Base-by-base conservation (phyloP, 2,888 invertebrate genomes). In the Latrodectus elegans region DNA sequence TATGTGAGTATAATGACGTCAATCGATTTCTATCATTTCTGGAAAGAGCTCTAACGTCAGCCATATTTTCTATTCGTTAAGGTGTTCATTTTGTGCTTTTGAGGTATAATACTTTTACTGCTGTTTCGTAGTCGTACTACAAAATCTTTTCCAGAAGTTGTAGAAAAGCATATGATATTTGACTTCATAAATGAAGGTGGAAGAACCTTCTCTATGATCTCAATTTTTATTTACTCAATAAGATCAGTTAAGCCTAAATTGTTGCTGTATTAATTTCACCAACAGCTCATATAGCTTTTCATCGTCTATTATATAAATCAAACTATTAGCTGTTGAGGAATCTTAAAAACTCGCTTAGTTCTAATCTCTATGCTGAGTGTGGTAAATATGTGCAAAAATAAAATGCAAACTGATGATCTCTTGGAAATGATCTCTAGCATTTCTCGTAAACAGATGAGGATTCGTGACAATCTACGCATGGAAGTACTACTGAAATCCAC, bases 361-460 rank as follows among this genome's bases (percentile, higher is more conserved):
- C n/a, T 11, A 72, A 68, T n/a, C 22, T 70, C 49, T 17, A 85
- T 85, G 84, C 65, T n/a, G 55, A 65, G 68, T n/a, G 49, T 38
- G n/a, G n/a, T 55, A 8, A 17, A 52, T 8, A 88, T 86, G 86
- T 86, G 86, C 73, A 81, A 77, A 72, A 81, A 38, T 11, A 81
- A 60, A 15, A 67, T 81, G 80, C 75, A 80, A 52, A 81, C 81
- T 8, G 88, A 88, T 14, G 78, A 88, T 38, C 67, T 88, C 9
- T 52, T 88, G 14, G 85, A 88, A 4, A 88, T 88, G 88, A 81
- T 88, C 15, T 78, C 81, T 11, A 84, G 85, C 65, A 74, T 82
- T 38, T 53, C 78, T 10, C 17, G 60, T 8, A 88, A 88, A 49
- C 84, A 88, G 26, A 8, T 76, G 22, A 68, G 64, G 68, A 68